A percentile compares a stretch with the other conserved stretches of the same genome.
phyloP scores from a whole-genome alignment of 2,797 vertebrate species.

The Macropodus opercularis region DNA sequence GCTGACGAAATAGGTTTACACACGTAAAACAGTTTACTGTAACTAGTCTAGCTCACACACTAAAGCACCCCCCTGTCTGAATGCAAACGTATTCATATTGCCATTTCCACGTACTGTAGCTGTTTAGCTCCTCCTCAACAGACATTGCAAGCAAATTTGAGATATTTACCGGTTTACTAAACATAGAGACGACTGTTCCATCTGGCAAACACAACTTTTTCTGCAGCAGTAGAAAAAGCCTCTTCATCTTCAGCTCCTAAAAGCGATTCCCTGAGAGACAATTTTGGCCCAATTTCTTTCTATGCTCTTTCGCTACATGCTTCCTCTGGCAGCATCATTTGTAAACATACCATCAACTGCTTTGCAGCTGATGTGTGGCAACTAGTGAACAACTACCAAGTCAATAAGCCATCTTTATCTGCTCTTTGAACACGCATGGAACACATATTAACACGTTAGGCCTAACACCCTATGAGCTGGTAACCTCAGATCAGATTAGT shows the following conservation, averaged over 20 bases:
- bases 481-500: no score
- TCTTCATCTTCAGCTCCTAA: slow-evolving; percentile 26
- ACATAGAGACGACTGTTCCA: slow-evolving; percentile 10
- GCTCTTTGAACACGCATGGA: slow-evolving; percentile 8
- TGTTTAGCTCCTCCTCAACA: neutral
- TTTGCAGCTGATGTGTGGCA: slow-evolving; percentile 11
- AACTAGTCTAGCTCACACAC: no score
- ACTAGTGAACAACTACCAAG: neutral
- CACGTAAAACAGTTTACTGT: no score
- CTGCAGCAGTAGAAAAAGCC: slow-evolving; percentile 11
- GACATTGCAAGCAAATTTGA: neutral
- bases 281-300: slow-evolving; percentile 25
- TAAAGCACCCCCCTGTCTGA: no score
- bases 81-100: neutral
- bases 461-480: neutral
- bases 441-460: neutral
- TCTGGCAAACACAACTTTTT: slow-evolving; percentile 2
- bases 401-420: neutral
- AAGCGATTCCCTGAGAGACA: slow-evolving; percentile 24
- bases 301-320: neutral
- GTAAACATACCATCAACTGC: slow-evolving; percentile 13
- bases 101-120: neutral
- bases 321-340: slow-evolving; percentile 10
- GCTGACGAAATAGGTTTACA: no score
- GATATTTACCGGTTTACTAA: neutral